Evolutionary conservation across 2,888 invertebrate genomes (phyloP), one percentile per base, ranked within the genome.

Genomic region (Drosophila yooni): DNA sequence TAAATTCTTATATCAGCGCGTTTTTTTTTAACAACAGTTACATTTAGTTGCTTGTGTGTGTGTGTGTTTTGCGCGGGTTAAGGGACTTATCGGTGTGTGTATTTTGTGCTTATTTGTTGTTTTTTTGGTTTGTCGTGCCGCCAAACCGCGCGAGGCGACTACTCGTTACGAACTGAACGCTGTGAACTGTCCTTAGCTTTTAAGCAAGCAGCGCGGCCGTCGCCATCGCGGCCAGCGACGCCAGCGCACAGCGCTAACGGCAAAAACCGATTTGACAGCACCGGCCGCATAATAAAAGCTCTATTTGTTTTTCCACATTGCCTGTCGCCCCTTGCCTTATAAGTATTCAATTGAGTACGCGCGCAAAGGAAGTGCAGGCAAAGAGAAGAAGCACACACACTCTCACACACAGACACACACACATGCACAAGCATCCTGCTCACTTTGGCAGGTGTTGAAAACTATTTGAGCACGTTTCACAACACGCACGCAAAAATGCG

Each of bases 101-200:
- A 29, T 29, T 31, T 40, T 77, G 38, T n/a, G 21, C 33, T 6
- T 31, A 10, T 43, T n/a, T 29, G 29, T n/a, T 21, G 48, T 38
- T 27, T 34, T 54, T 54, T 50, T 57, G 58, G 21, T 31, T 62
- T 53, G 57, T 70, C 54, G 61, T 70, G 61, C 62, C 76, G 85
- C 80, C 82, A 77, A 79, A 85, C 91, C 88, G 82, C 88, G 85
- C 85, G 82, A 74, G 74, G 77, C 81, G 80, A 79, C 84, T 81
- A 81, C 82, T 76, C 81, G 79, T 70, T 76, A 76, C 83, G 77
- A 83, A 92, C 93, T 92, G 88, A 91, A 80, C 82, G 83, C 79
- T 74, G 75, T 74, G 74, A 81, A 75, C 85, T 89, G 91, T 93
- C 92, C 92, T 92, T 92, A 92, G 92, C 92, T 93, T 92, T 92